Base-by-base conservation (phyloP, 2,888 invertebrate species). In the Oasisia sp. region DNA sequence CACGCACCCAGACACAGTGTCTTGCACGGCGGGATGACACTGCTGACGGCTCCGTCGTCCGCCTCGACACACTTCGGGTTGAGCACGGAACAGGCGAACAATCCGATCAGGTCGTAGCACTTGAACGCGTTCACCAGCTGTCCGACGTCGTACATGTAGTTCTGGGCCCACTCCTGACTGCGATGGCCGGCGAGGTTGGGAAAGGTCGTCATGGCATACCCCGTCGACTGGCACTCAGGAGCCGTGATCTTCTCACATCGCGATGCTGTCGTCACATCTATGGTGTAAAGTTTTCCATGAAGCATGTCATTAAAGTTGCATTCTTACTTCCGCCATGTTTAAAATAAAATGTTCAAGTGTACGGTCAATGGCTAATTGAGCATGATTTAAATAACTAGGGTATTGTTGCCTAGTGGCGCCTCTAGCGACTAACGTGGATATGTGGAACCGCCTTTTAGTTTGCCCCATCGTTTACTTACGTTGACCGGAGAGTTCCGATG, bases 1-100 rank as follows among this genome's bases (percentile, higher is more conserved):
- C n/a, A 74, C 74, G 74, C n/a, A 74, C 74, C 74, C 27, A 74
- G 74, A n/a, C 74, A 74, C 74, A 74, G 74, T 27, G 74, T 74
- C 74, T 74, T 74, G 74, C 74, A 74, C 74, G 74, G 74, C n/a
- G 74, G 74, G n/a, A 74, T 74, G 74, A 27, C 27, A 27, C 19
- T 74, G 74, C 19, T n/a, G 74, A 19, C 74, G 27, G 38, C 38
- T 38, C 74, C 74, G 27, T 27, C 74, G 74, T 74, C 74, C 7
- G 74, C 14, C 74, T 74, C 74, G 74, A 74, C 74, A 27, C 74
- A 74, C n/a, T 74, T 74, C 74, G 74, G 74, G n/a, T 74, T 74
- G 74, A 74, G 74, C 27, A 74, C n/a, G 74, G 74, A 74, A n/a
- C 74, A 74, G 74, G 19, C 74, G n/a, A 74, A 74, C 74, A 74